phyloP scores from a whole-genome alignment of 2,888 invertebrate species.

The Microctonus aethiopoides region DNA sequence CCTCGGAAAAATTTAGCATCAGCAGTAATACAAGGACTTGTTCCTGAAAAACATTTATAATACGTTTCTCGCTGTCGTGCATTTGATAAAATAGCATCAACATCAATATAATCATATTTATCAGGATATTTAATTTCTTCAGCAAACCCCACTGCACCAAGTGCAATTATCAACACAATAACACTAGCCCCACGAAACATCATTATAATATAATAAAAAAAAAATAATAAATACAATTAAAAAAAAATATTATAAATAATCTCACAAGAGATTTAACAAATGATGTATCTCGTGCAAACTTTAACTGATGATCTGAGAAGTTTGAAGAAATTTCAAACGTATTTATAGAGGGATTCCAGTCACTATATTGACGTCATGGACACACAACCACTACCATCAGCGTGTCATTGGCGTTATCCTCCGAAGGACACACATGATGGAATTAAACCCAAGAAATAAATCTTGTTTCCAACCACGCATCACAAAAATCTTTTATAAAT shows the following conservation, averaged over 20 bases:
- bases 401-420: neutral
- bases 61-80: conserved; percentile 47
- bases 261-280: neutral
- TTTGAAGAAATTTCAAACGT: conserved; percentile 13
- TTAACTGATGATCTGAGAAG: conserved; percentile 1
- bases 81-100: conserved; percentile 49
- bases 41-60: conserved; percentile 50
- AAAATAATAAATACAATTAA: neutral
- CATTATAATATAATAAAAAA: neutral
- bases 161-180: neutral
- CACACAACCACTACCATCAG: conserved; percentile 3
- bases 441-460: neutral
- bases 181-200: conserved; percentile 2
- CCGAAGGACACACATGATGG: conserved; percentile 23
- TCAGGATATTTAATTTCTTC: conserved; percentile 39
- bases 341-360: conserved; percentile 29
- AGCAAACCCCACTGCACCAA: conserved; percentile 6
- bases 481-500: neutral
- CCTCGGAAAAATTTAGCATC: conserved; percentile 47
- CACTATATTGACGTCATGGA: conserved; percentile 21
- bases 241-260: neutral
- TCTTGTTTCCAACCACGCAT: neutral
- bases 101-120: conserved; percentile 50
- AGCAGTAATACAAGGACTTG: conserved; percentile 43
- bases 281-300: neutral